phyloP scores from a whole-genome alignment of 2,797 vertebrate species.

The Pseudotriccus pelzelni region DNA sequence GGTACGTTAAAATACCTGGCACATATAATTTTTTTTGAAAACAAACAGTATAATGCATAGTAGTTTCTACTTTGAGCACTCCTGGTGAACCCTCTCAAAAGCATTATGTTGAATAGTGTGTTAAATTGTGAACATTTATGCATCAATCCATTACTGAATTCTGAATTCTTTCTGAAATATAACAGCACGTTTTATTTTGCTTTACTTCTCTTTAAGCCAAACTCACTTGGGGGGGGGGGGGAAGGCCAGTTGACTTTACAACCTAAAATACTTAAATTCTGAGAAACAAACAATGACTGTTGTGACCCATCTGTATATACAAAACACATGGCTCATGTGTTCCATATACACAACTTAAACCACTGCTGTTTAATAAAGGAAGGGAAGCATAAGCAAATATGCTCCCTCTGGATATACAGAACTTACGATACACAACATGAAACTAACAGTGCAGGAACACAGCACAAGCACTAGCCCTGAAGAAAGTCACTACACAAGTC shows the following conservation, averaged over 20 bases:
- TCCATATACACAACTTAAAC: neutral
- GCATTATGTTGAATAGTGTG: neutral
- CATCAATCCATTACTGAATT: neutral
- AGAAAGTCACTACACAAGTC: neutral
- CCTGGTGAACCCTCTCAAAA: neutral
- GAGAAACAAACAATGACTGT: neutral
- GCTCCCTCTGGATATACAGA: neutral
- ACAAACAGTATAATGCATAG: neutral
- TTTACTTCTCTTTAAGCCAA: neutral
- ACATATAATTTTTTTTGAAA: neutral
- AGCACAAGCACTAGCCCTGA: neutral
- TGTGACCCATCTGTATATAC: neutral
- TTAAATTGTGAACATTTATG: neutral
- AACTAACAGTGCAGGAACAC: neutral
- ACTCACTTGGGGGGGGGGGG: neutral
- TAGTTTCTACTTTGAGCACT: neutral
- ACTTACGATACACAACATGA: neutral
- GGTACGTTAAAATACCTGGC: neutral
- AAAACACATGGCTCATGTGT: neutral
- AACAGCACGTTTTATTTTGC: neutral
- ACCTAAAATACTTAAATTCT: neutral
- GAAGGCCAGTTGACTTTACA: neutral
- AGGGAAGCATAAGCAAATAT: neutral
- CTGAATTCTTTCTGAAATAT: neutral
- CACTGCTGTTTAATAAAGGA: neutral